These are phyloP conservation scores for Coelopa pilipes DNA, from an alignment of 2,888 invertebrate species.

Conservation along the genomic window DNA sequence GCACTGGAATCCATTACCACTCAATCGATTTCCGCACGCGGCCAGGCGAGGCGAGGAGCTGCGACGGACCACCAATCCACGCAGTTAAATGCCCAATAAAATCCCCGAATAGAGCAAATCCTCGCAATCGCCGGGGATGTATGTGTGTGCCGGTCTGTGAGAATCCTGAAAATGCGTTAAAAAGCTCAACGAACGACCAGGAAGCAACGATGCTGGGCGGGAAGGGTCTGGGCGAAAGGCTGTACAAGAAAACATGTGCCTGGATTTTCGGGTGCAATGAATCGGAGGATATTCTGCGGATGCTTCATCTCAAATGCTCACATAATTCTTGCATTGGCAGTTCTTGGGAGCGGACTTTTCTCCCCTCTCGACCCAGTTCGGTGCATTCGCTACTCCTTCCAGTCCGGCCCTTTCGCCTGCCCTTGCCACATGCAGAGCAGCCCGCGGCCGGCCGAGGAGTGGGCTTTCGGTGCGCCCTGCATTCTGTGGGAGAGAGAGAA, in stretches of 20 bases:
- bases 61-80: conserved; percentile 11
- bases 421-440: no score
- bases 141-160: no score
- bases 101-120: conserved; percentile 23
- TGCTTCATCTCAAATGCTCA: not conserved
- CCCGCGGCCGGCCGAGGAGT: no score
- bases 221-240: not conserved
- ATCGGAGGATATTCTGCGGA: conserved; percentile 6
- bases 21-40: conserved; percentile 9
- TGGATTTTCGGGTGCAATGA: conserved; percentile 11
- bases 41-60: not conserved
- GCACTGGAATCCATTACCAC: not conserved
- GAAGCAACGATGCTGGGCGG: not conserved
- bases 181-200: conserved; percentile 18
- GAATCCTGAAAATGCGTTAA: not conserved
- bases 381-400: not conserved
- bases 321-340: not conserved
- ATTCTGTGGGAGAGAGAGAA: no score
- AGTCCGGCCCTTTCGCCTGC: not conserved
- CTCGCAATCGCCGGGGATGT: conserved; percentile 1
- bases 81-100: conserved; percentile 25
- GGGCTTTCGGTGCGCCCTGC: no score
- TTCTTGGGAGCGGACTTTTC: not conserved
- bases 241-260: conserved; percentile 13
- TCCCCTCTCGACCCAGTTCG: not conserved